A percentile compares a stretch with the other conserved stretches of the same genome.
These are phyloP conservation scores for Bovichtus variegatus DNA, from an alignment of 2,797 vertebrate species.

Conservation along the genomic window DNA sequence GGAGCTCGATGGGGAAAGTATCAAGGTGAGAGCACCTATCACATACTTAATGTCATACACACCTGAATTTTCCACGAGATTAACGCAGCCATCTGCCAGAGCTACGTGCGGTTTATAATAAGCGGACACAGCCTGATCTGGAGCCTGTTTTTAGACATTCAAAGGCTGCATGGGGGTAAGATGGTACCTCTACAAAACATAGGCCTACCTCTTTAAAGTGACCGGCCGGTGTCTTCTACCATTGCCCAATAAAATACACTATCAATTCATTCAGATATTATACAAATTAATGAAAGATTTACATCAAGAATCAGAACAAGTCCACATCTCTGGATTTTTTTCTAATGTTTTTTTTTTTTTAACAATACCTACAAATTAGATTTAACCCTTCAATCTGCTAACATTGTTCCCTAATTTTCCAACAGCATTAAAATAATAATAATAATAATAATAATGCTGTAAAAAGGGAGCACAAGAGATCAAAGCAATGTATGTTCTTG, in stretches of 20 bases:
- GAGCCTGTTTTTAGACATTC: not conserved
- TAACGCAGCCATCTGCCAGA: not conserved
- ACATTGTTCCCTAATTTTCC: not conserved
- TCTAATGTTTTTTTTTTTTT: too few relatives aligned
- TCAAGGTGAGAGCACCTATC: slow-evolving; percentile 87
- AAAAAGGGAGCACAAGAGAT: not conserved
- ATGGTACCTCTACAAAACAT: not conserved
- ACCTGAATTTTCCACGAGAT: accelerated
- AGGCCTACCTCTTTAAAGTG: slow-evolving; percentile 8
- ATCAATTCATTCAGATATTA: too few relatives aligned
- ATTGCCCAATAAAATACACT: not conserved
- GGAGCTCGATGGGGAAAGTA: slow-evolving; percentile 91
- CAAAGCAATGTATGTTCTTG: too few relatives aligned
- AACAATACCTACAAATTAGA: not conserved
- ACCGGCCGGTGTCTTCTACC: not conserved
- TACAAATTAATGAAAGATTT: not conserved
- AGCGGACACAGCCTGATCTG: not conserved
- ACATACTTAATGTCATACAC: not conserved
- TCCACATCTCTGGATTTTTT: not conserved
- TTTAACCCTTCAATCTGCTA: not conserved
- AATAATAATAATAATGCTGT: not conserved
- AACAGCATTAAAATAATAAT: too few relatives aligned
- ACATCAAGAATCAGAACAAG: not conserved
- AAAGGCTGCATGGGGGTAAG: not conserved
- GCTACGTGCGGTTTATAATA: not conserved